Conservation (phyloP, 2,888 invertebrate species). For the Cephus runcator region DNA sequence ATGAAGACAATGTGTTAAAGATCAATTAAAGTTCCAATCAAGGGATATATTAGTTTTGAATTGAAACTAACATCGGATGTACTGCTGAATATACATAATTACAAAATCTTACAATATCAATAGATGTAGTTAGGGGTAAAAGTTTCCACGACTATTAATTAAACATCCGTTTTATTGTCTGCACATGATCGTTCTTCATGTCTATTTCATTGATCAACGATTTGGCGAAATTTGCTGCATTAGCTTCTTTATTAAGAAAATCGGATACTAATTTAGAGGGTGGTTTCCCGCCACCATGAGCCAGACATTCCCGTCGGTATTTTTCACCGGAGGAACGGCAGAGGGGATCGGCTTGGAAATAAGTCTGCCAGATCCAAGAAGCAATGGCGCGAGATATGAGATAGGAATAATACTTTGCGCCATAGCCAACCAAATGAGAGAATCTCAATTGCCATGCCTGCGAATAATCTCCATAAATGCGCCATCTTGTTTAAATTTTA, state of each 20-base stretch:
- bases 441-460: constrained; percentile 96
- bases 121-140: no score
- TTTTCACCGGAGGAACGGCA: constrained; percentile 80
- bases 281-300: constrained; percentile 89
- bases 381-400: constrained; percentile 94
- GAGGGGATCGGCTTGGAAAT: constrained; percentile 84
- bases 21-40: no score
- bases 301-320: constrained; percentile 80
- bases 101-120: no score
- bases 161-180: constrained; percentile 37
- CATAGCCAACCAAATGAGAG: constrained; percentile 97
- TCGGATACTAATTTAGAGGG: constrained; percentile 82
- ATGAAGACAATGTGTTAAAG: no score
- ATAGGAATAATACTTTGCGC: constrained; percentile 98
- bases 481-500: background rate
- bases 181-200: constrained; percentile 69
- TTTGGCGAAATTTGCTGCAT: constrained; percentile 80
- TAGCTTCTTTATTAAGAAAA: constrained; percentile 81
- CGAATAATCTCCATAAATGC: constrained; percentile 22
- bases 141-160: background rate
- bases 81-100: no score
- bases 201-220: constrained; percentile 83
- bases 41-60: no score
- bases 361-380: constrained; percentile 90
- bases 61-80: no score